Conservation (phyloP, 2,888 invertebrate genomes). For the Caenorhabditis japonica region DNA sequence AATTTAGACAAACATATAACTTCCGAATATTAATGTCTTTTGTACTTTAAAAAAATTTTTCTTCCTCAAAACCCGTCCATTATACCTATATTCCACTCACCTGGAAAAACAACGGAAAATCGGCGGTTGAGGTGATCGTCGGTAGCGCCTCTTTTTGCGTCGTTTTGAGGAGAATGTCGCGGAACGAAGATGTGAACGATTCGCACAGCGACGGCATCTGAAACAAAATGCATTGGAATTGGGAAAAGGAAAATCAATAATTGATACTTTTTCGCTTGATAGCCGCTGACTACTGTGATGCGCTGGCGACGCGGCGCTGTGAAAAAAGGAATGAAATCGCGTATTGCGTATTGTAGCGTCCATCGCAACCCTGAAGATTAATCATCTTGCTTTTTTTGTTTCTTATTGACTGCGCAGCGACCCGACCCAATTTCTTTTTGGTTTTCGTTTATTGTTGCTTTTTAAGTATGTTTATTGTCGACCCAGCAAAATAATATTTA, state of each 20-base stretch:
- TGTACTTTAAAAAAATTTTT: too few species aligned
- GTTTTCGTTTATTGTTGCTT: too few species aligned
- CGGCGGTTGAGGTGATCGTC: constrained; percentile 52
- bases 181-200: constrained; percentile 60
- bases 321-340: neutral
- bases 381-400: too few species aligned
- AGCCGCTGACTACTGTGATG: constrained; percentile 10
- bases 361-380: too few species aligned
- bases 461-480: too few species aligned
- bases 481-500: too few species aligned
- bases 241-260: neutral
- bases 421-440: too few species aligned
- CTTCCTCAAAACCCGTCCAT: too few species aligned
- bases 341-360: neutral
- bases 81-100: too few species aligned
- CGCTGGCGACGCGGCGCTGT: constrained; percentile 1
- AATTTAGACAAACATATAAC: too few species aligned
- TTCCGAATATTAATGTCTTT: too few species aligned
- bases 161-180: constrained; percentile 55
- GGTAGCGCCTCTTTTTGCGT: constrained; percentile 56
- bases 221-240: constrained; percentile 8
- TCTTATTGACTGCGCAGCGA: too few species aligned
- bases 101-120: constrained; percentile 55
- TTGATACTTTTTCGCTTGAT: constrained; percentile 4
- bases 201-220: constrained; percentile 68